Evolutionary conservation across 2,113 vertebrate species (phyloP).

Genomic region (Ariopsis seemanni): DNA sequence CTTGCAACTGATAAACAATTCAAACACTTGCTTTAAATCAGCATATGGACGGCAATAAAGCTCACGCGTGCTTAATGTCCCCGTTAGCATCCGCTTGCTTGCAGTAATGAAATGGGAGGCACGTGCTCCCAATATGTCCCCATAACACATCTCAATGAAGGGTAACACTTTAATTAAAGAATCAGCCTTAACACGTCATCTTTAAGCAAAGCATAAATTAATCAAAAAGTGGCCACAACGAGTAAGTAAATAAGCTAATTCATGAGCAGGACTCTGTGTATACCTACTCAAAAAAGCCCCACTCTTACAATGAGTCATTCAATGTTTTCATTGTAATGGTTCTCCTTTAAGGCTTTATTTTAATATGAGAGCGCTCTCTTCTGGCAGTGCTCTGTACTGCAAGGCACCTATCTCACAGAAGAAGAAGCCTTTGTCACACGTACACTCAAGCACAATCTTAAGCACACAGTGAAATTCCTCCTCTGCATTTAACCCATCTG

Average conservation of each 20-base stretch:
- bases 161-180: neutral
- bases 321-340: slow-evolving; percentile 35
- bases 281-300: slow-evolving; percentile 19
- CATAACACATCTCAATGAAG: neutral
- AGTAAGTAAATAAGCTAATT: neutral
- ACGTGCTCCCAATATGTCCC: neutral
- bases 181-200: neutral
- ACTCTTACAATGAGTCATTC: slow-evolving; percentile 46
- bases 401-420: neutral
- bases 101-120: neutral
- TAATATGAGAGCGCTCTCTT: slow-evolving; percentile 37
- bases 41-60: neutral
- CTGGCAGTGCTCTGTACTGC: slow-evolving; percentile 15
- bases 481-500: too few relatives aligned
- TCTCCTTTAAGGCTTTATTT: slow-evolving; percentile 1
- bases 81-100: neutral
- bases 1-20: neutral
- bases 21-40: neutral
- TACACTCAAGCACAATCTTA: too few relatives aligned
- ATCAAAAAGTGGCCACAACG: neutral
- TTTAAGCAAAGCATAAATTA: neutral
- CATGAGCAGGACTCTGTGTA: neutral
- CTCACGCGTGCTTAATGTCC: neutral
- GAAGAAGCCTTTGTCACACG: too few relatives aligned
- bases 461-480: too few relatives aligned